phyloP scores from a whole-genome alignment of 2,797 vertebrate genomes.

The Manis pentadactyla region DNA sequence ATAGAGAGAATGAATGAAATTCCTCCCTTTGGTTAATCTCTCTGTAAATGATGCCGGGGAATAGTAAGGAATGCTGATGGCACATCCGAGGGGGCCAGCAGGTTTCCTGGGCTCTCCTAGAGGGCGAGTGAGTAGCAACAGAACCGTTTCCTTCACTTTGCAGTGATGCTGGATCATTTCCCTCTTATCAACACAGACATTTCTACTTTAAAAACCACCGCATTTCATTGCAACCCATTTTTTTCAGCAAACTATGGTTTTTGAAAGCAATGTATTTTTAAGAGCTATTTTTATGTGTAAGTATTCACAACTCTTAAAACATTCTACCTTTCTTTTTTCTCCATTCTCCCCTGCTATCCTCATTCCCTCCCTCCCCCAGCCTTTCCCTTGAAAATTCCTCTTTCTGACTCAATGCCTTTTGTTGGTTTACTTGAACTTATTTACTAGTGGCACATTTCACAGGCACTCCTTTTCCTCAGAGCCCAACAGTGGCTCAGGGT shows the following conservation, averaged over 20 bases:
- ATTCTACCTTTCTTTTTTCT: not conserved
- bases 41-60: not conserved
- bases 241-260: not conserved
- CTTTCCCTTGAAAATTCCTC: not conserved
- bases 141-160: not conserved
- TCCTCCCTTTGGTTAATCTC: not conserved
- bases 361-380: not conserved
- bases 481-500: not conserved
- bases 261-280: not conserved
- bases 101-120: not conserved
- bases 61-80: not conserved
- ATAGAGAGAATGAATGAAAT: not conserved
- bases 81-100: fast-evolving
- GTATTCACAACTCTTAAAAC: not conserved
- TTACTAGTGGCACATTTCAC: not conserved
- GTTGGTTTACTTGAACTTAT: not conserved
- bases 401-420: not conserved
- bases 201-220: not conserved
- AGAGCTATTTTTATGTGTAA: not conserved
- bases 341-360: not conserved
- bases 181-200: not conserved
- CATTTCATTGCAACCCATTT: not conserved
- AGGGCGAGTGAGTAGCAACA: fast-evolving
- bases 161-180: not conserved
- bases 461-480: not conserved